phyloP scores from a whole-genome alignment of 1,140 invertebrate genomes.

The Leucophenga varia region DNA sequence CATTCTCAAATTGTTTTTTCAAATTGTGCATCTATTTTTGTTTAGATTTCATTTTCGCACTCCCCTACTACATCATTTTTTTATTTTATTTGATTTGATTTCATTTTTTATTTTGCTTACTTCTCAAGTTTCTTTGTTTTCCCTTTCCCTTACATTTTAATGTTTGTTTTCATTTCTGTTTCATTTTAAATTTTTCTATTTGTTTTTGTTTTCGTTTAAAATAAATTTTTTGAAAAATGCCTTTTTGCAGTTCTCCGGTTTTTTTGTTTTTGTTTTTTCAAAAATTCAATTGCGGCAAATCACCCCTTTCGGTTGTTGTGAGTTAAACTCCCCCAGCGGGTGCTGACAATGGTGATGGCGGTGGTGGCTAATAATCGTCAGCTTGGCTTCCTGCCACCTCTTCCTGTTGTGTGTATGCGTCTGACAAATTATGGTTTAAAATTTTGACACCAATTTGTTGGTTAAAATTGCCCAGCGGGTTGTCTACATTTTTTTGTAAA shows the following conservation, averaged over 20 bases:
- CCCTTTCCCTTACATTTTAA: constrained; percentile 31
- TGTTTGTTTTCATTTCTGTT: constrained; percentile 50
- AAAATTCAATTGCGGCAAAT: constrained; percentile 46
- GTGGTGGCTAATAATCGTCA: no score
- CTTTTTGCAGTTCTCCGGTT: constrained; percentile 24
- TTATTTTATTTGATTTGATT: no score
- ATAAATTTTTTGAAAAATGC: constrained; percentile 39
- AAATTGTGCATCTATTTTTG: constrained; percentile 35
- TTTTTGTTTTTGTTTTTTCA: constrained; percentile 13
- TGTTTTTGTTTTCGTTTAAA: constrained; percentile 35
- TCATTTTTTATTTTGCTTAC: no score
- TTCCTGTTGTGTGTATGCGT: constrained; percentile 16
- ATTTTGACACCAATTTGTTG: constrained; percentile 31
- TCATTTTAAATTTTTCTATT: constrained; percentile 44
- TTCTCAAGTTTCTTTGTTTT: constrained; percentile 51
- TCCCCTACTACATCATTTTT: no score
- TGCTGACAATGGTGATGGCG: constrained; percentile 40
- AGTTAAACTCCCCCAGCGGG: constrained; percentile 23
- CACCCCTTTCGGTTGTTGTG: constrained; percentile 30
- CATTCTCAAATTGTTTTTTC: constrained; percentile 29
- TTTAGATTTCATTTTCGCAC: constrained; percentile 23
- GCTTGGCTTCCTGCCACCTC: not conserved
- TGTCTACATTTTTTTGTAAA: not conserved
- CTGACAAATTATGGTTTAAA: constrained; percentile 33
- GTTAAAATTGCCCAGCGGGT: constrained; percentile 10